Percentiles rank a stretch among this genome's conserved stretches.
phyloP scores from a whole-genome alignment of 1,140 invertebrate species.

The Caenorhabditis brenneri region DNA sequence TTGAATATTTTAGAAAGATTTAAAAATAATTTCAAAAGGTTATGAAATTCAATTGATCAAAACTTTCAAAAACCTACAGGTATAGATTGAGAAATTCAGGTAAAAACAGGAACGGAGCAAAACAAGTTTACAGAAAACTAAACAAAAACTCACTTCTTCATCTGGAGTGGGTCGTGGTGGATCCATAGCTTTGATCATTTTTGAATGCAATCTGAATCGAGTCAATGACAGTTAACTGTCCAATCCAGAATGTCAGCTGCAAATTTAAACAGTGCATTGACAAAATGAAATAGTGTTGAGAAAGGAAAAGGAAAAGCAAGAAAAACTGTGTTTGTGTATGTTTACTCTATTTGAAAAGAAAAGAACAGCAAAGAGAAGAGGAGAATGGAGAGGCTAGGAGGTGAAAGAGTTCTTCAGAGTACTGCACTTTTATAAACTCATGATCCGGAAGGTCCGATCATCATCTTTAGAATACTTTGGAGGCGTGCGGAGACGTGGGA shows the following conservation, averaged over 20 bases:
- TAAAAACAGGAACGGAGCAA: too few relatives aligned
- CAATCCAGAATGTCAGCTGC: constrained; percentile 29
- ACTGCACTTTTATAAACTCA: constrained; percentile 8
- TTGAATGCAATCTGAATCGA: background rate
- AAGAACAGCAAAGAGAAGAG: constrained; percentile 23
- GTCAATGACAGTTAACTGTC: background rate
- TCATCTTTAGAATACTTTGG: background rate
- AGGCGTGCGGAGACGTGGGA: constrained; percentile 9
- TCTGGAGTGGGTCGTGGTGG: background rate
- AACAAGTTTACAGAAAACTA: too few relatives aligned
- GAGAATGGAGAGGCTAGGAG: background rate
- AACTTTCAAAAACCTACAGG: too few relatives aligned
- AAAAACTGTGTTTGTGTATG: constrained; percentile 41
- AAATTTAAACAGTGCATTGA: constrained; percentile 41
- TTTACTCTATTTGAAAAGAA: constrained; percentile 38
- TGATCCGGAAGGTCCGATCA: background rate
- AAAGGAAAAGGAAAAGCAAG: constrained; percentile 29
- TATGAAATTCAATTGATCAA: too few relatives aligned
- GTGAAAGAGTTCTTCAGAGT: background rate
- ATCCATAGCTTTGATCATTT: constrained; percentile 8
- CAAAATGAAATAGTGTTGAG: background rate
- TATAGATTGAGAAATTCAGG: too few relatives aligned
- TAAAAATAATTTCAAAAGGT: too few relatives aligned
- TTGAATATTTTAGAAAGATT: too few relatives aligned
- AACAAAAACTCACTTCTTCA: background rate